Conservation (phyloP, 2,797 vertebrate genomes). For the Anguilla pacifica region DNA sequence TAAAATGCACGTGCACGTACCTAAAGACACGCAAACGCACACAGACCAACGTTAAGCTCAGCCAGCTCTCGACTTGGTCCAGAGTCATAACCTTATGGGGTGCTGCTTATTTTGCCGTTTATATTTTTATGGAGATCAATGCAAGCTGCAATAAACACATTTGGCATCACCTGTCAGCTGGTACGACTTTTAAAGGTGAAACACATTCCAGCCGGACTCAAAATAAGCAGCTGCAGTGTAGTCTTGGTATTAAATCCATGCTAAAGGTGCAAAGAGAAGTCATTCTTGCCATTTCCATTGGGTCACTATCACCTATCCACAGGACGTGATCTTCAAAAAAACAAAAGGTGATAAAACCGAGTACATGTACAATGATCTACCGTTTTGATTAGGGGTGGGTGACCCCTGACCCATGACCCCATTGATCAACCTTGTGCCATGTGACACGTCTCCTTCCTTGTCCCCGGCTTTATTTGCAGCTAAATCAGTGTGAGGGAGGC, state of each 20-base stretch:
- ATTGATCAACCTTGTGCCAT: neutral
- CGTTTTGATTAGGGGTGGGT: neutral
- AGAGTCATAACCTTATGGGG: neutral
- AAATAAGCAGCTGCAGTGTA: neutral
- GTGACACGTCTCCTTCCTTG: neutral
- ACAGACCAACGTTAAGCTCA: neutral
- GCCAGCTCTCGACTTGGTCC: neutral
- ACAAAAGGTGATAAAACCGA: neutral
- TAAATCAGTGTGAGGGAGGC: neutral
- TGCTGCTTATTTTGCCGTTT: neutral
- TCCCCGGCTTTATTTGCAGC: neutral
- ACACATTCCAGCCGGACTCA: neutral
- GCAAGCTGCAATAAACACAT: neutral
- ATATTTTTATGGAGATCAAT: neutral
- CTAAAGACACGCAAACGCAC: neutral
- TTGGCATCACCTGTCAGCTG: slow-evolving; percentile 4
- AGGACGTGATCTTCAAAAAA: neutral
- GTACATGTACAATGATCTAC: neutral
- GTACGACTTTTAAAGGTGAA: neutral
- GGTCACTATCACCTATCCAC: neutral
- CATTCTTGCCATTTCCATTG: neutral
- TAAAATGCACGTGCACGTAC: neutral
- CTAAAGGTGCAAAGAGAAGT: neutral
- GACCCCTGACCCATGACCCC: neutral
- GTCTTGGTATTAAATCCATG: neutral